Base-by-base conservation (phyloP, 2,888 invertebrate genomes). In the Drosophila mettleri region DNA sequence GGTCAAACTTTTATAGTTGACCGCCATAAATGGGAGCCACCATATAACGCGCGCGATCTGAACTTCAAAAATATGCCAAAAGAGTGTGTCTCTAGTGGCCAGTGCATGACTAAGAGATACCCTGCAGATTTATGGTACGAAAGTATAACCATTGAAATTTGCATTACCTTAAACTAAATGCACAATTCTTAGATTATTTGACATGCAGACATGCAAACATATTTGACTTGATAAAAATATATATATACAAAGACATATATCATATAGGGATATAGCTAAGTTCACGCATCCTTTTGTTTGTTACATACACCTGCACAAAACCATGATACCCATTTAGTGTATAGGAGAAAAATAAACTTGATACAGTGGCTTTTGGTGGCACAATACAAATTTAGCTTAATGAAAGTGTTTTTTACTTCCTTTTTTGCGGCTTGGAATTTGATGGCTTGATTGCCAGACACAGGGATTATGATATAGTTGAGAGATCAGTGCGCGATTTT, bases 351-450 rank as follows among this genome's bases (percentile, higher is more conserved):
- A 31, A 29, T 16, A 31, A 59, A 57, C 36, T 24, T 18, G n/a
- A 24, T 9, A 20, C 46, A 29, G 59, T 64, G 51, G 39, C 36
- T 22, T 39, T 45, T 72, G 77, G 80, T 86, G 83, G 77, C 74
- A 86, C 83, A 82, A 84, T 86, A 88, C 88, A 87, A 86, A 69
- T 84, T 77, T 82, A 69, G 77, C 77, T 88, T 88, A 88, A 88
- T 88, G 88, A 84, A 84, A 88, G 88, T 86, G 83, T 84, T 86
- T 87, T 85, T 81, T 22, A 34, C 4, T 38, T 29, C 4, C 16
- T 41, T 10, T 29, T 46, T 51, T 59, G 8, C 7, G 8, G 55
- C 29, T 38, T 31, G 45, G 16, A 55, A 62, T 65, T 74, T 88
- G 88, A 83, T 87, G 86, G 78, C 88, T 84, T 88, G 83, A 84